Base-by-base conservation (phyloP, 2,888 invertebrate species). In the Tipula lateralis region DNA sequence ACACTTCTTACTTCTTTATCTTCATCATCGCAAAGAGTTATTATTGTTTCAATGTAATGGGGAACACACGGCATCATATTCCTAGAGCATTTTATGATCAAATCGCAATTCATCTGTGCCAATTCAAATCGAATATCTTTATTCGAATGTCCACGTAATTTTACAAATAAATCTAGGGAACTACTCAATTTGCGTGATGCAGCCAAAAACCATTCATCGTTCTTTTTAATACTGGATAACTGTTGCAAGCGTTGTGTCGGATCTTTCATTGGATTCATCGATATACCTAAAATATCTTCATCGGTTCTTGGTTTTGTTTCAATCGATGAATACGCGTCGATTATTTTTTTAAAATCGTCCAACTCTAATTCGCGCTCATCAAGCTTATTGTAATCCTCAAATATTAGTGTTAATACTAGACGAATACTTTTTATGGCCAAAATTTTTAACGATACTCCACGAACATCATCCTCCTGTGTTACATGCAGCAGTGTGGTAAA, bases 21-120 rank as follows among this genome's bases (percentile, higher is more conserved):
- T 7, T 92, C 92, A 89, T 96, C 95, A 88, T 94, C 93, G 0
- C 94, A 92, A 32, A 96, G 89, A 0, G 93, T 91, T 86, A 96
- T 92, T 6, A 95, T 89, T 36, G 94, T 92, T 88, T 95, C 95
- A 2, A 95, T 89, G 6, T 94, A 90, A 86, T 92, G 89, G n/a
- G 92, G 90, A 83, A 93, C 90, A 84, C 93, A 93, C 0, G 91
- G 89, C 24, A 91, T 91, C 90, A 95, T 92, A 85, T 94, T 93
- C 85, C 94, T 93, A 85, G 29, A 90, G 87, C 95, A 95, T 86
- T 92, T 92, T 12, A 91, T 89, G 0, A 94, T 88, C 44, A 95
- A 87, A 84, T 92, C 88, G 66, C 90, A 89, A 87, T 93, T 93
- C 87, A 92, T 91, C n/a, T 91, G 88, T 0, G 92, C 92, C 83